Evolutionary conservation across 1,140 invertebrate species (phyloP).

Genomic region (Grapholita molesta): DNA sequence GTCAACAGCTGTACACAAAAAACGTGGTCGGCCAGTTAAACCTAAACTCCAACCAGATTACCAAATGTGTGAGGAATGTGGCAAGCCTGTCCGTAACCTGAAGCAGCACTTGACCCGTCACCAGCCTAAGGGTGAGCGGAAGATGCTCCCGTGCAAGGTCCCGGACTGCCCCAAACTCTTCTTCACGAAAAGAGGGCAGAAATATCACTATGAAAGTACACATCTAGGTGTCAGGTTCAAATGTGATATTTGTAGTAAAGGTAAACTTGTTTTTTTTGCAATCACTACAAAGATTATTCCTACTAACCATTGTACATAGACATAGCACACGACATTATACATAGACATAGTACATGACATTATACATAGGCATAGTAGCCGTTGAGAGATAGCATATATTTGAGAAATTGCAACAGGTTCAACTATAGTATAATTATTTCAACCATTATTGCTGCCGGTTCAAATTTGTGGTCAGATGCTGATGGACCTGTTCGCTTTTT

Average conservation of each 20-base stretch:
- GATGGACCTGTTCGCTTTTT: no score
- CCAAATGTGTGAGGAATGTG: constrained; percentile 58
- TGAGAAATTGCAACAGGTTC: no score
- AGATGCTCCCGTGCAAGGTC: constrained; percentile 42
- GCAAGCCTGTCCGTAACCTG: constrained; percentile 49
- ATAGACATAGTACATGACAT: no score
- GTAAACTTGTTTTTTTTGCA: no score
- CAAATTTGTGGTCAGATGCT: no score
- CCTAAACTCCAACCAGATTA: constrained; percentile 20
- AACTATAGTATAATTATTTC: no score
- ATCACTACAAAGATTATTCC: no score
- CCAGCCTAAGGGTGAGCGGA: constrained; percentile 27
- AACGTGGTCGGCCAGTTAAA: constrained; percentile 24
- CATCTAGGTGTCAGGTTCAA: constrained; percentile 53
- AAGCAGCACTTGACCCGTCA: constrained; percentile 43
- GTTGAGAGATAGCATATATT: no score
- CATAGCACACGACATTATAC: no score
- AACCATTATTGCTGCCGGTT: no score
- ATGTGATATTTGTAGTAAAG: constrained; percentile 58
- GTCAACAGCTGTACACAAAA: background rate
- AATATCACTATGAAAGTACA: constrained; percentile 52
- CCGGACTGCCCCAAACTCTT: constrained; percentile 50
- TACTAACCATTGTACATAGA: no score
- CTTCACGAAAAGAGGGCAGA: constrained; percentile 30
- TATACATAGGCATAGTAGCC: no score